These are phyloP conservation scores for Indicator indicator DNA, from an alignment of 2,113 vertebrate genomes.

Conservation along the genomic window DNA sequence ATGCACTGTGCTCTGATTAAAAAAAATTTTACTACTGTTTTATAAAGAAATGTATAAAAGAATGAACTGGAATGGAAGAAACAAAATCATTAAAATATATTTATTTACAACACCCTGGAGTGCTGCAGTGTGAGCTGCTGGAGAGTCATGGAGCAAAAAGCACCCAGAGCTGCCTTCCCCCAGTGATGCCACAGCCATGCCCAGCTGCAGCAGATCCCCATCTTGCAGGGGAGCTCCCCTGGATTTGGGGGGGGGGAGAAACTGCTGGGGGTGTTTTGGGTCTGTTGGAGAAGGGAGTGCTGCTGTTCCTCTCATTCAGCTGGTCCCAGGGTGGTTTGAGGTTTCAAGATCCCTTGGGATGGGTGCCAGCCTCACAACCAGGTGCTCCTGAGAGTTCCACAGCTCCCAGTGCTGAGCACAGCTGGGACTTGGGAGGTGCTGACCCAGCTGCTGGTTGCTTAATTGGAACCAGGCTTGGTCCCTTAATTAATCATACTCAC, in stretches of 20 bases:
- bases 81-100: slow-evolving; percentile 74
- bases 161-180: neutral
- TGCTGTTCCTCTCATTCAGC: neutral
- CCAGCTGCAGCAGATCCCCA: neutral
- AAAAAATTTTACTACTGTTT: slow-evolving; percentile 76
- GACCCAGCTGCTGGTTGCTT: neutral
- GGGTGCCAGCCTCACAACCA: fast-evolving
- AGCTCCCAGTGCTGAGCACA: neutral
- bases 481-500: neutral
- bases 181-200: fast-evolving
- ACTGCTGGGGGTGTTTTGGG: neutral
- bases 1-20: slow-evolving; percentile 69
- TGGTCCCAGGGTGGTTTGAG: fast-evolving
- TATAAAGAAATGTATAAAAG: slow-evolving; percentile 76
- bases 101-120: slow-evolving; percentile 65
- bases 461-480: neutral
- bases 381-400: neutral
- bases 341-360: neutral
- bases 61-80: slow-evolving; percentile 73
- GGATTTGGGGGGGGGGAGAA: neutral
- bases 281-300: fast-evolving
- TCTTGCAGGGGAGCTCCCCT: neutral
- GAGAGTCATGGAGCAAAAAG: no score
- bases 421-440: neutral
- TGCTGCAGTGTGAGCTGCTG: neutral